Conservation (phyloP, 2,888 invertebrate species). For the Bombylius discolor region DNA sequence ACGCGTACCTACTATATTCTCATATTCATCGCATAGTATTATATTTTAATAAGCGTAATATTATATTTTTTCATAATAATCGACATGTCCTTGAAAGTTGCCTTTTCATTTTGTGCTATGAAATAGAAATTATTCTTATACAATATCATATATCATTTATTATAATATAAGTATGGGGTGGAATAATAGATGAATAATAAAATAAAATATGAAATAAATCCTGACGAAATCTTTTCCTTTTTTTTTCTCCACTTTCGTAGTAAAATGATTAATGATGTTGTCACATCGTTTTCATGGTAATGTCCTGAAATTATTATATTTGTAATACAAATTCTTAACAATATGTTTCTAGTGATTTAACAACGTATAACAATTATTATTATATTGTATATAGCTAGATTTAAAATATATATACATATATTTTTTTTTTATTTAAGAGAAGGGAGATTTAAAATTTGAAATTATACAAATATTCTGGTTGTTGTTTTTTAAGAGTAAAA, state of each 20-base stretch:
- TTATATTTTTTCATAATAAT: neutral
- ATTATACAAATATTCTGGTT: too few relatives aligned
- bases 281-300: neutral
- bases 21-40: too few relatives aligned
- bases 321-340: neutral
- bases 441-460: too few relatives aligned
- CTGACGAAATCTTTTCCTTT: neutral
- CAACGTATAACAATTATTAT: too few relatives aligned
- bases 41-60: too few relatives aligned
- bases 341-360: neutral
- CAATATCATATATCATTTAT: neutral
- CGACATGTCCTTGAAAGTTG: neutral
- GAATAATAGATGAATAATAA: neutral
- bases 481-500: too few relatives aligned
- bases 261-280: conserved; percentile 6
- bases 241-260: too few relatives aligned
- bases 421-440: too few relatives aligned
- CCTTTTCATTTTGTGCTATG: neutral
- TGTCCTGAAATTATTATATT: neutral
- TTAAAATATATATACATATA: too few relatives aligned
- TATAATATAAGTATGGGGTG: neutral
- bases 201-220: neutral
- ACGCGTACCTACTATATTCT: too few relatives aligned
- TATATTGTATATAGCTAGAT: too few relatives aligned
- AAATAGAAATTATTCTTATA: neutral